Conservation (phyloP, 2,888 invertebrate genomes). For the Alloscopus bannaensis region DNA sequence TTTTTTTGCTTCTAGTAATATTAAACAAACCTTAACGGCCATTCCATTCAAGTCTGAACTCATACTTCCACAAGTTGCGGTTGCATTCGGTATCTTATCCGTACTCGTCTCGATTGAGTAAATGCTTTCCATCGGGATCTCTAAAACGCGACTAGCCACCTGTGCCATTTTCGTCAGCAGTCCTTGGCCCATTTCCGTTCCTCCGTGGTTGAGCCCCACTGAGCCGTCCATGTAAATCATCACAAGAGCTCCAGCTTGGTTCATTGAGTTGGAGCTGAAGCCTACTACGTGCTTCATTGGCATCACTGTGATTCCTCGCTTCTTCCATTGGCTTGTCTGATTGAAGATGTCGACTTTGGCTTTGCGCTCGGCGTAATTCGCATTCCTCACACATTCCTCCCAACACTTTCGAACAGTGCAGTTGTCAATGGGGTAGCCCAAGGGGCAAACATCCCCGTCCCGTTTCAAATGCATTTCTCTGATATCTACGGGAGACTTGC, state of each 20-base stretch:
- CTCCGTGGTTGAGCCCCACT: conserved; percentile 77
- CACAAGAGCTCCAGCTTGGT: conserved; percentile 91
- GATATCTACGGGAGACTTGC: conserved; percentile 79
- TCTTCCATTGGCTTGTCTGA: conserved; percentile 90
- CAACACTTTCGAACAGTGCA: conserved; percentile 87
- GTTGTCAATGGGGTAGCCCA: conserved; percentile 83
- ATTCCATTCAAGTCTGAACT: conserved; percentile 94
- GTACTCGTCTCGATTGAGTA: conserved; percentile 90
- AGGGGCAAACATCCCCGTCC: conserved; percentile 87
- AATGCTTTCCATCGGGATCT: conserved; percentile 83
- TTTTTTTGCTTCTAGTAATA: background rate
- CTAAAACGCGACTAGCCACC: conserved; percentile 85
- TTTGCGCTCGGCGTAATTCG: conserved; percentile 80
- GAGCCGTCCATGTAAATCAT: conserved; percentile 84
- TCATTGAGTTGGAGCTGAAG: conserved; percentile 86
- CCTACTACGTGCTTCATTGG: conserved; percentile 91
- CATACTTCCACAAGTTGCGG: conserved; percentile 88
- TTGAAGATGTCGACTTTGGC: conserved; percentile 83
- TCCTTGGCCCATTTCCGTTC: conserved; percentile 98
- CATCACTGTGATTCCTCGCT: conserved; percentile 87
- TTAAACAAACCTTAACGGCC: conserved; percentile 80
- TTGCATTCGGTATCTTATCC: conserved; percentile 94
- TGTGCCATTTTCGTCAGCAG: conserved; percentile 94
- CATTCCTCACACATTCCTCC: conserved; percentile 84
- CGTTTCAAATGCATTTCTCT: conserved; percentile 85